These are phyloP conservation scores for Drosophila rellima DNA, from an alignment of 2,888 invertebrate species.

Conservation along the genomic window DNA sequence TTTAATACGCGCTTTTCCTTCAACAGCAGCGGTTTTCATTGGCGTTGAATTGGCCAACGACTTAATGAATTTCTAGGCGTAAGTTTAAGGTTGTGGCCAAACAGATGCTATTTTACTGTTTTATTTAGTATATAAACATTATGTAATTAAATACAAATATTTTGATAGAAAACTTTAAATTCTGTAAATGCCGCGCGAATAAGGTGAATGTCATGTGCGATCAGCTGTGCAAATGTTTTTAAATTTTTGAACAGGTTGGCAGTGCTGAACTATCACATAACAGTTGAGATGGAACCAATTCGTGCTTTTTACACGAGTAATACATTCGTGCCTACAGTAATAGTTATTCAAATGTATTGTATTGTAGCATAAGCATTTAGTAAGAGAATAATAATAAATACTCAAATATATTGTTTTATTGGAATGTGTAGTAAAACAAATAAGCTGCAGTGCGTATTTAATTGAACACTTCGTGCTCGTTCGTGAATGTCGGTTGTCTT, in stretches of 20 bases:
- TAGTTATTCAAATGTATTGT: background rate
- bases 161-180: constrained; percentile 12
- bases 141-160: constrained; percentile 33
- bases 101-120: constrained; percentile 35
- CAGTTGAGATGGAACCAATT: constrained; percentile 14
- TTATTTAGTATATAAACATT: constrained; percentile 11
- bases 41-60: constrained; percentile 95
- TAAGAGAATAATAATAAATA: background rate
- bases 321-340: background rate
- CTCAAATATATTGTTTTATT: background rate
- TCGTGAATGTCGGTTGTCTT: background rate
- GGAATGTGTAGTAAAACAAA: background rate
- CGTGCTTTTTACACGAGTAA: background rate
- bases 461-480: background rate
- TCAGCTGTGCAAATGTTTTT: constrained; percentile 21
- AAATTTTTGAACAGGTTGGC: constrained; percentile 26
- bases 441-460: background rate
- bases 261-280: constrained; percentile 9
- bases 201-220: background rate
- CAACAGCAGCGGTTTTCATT: constrained; percentile 99
- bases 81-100: constrained; percentile 26
- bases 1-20: constrained; percentile 98
- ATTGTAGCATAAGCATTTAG: no score
- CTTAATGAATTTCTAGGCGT: constrained; percentile 87
- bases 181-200: background rate